Conservation (phyloP, 2,888 invertebrate species). For the Dynastes hyllus region DNA sequence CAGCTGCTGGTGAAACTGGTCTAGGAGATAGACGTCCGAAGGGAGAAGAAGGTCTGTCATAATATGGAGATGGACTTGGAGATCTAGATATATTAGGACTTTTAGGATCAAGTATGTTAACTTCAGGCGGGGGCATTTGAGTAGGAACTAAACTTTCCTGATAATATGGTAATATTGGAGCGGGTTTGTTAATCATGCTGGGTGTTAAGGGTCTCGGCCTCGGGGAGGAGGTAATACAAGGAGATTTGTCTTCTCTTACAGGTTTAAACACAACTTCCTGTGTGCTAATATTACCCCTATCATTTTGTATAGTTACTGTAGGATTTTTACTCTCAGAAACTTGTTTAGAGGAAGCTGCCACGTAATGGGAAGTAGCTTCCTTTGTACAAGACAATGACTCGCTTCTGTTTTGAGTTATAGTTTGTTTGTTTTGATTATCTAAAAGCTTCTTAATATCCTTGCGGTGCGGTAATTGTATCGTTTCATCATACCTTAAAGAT, state of each 20-base stretch:
- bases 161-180: slow-evolving; percentile 84
- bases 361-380: neutral
- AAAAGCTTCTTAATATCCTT: slow-evolving; percentile 57
- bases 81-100: slow-evolving; percentile 77
- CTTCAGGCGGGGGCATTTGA: slow-evolving; percentile 76
- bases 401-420: slow-evolving; percentile 8
- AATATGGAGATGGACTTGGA: slow-evolving; percentile 75
- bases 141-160: slow-evolving; percentile 85
- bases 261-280: slow-evolving; percentile 76
- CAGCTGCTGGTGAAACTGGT: slow-evolving; percentile 81
- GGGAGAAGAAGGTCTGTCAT: slow-evolving; percentile 66
- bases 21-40: slow-evolving; percentile 68
- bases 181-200: slow-evolving; percentile 82
- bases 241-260: slow-evolving; percentile 73
- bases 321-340: slow-evolving; percentile 59
- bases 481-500: slow-evolving; percentile 56
- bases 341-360: slow-evolving; percentile 30
- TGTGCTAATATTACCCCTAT: slow-evolving; percentile 69
- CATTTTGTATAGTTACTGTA: slow-evolving; percentile 63
- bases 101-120: slow-evolving; percentile 76
- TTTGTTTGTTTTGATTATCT: slow-evolving; percentile 49
- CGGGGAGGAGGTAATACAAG: slow-evolving; percentile 73
- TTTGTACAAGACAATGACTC: slow-evolving; percentile 28
- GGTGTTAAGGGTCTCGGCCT: slow-evolving; percentile 79
- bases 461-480: slow-evolving; percentile 57